phyloP scores from a whole-genome alignment of 2,888 invertebrate genomes.

The Platycheirus albimanus region DNA sequence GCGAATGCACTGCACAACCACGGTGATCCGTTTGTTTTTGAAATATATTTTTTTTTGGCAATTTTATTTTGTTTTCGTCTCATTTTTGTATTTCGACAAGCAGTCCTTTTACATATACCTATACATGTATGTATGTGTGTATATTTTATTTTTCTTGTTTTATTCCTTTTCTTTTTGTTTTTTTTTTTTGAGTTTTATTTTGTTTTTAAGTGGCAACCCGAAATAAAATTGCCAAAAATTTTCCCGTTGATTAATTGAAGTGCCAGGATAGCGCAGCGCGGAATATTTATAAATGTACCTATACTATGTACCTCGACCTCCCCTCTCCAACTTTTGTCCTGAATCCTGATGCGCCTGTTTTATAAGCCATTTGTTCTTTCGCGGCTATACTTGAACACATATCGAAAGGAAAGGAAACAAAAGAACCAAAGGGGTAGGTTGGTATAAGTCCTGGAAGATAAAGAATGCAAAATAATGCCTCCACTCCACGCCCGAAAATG shows the following conservation, averaged over 20 bases:
- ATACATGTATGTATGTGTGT: conserved; percentile 45
- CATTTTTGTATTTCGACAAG: conserved; percentile 61
- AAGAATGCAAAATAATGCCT: conserved; percentile 58
- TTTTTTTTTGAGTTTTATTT: conserved; percentile 32
- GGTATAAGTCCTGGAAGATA: not conserved
- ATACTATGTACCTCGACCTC: not conserved
- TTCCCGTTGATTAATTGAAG: conserved; percentile 74
- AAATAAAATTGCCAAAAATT: conserved; percentile 74
- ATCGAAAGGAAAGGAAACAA: conserved; percentile 66
- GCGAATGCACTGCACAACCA: conserved; percentile 71
- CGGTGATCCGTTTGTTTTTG: conserved; percentile 71
- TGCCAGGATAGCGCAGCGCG: conserved; percentile 69
- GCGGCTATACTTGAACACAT: conserved; percentile 59
- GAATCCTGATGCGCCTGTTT: conserved; percentile 12
- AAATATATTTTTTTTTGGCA: conserved; percentile 34
- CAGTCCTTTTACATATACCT: conserved; percentile 62
- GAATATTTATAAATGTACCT: not conserved
- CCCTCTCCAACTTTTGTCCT: conserved; percentile 2
- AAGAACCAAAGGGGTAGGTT: conserved; percentile 57
- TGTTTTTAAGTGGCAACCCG: conserved; percentile 71
- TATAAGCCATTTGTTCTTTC: conserved; percentile 19
- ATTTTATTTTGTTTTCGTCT: conserved; percentile 40
- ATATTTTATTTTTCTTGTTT: conserved; percentile 53
- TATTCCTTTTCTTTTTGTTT: conserved; percentile 41
- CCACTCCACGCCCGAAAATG: conserved; percentile 65